Conservation (phyloP, 2,797 vertebrate species). For the Lophura swinhoii region DNA sequence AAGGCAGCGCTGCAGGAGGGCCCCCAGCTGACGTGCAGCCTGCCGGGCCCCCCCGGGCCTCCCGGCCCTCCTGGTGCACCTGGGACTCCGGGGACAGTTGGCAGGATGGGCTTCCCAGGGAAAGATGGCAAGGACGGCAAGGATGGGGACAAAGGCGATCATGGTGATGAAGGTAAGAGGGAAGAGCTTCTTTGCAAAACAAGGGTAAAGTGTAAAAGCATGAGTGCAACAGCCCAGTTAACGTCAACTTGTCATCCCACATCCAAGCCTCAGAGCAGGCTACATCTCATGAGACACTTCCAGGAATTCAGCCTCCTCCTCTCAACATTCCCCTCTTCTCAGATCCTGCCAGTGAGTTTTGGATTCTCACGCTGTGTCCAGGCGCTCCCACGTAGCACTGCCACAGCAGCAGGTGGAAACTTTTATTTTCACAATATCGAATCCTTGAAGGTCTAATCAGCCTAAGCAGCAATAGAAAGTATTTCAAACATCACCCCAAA, state of each 20-base stretch:
- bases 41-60: constrained; percentile 89
- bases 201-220: not conserved
- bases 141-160: constrained; percentile 88
- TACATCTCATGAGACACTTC: not conserved
- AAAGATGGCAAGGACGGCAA: constrained; percentile 91
- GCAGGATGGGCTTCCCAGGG: constrained; percentile 91
- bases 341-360: not conserved
- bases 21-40: constrained; percentile 89
- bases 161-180: constrained; percentile 85
- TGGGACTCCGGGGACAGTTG: constrained; percentile 84
- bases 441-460: not conserved
- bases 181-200: accelerated
- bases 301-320: not conserved
- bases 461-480: not conserved
- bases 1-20: constrained; percentile 79
- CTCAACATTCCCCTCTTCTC: accelerated
- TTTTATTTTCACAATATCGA: not conserved
- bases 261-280: not conserved
- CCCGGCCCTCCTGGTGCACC: constrained; percentile 85
- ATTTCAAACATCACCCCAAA: not conserved
- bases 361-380: accelerated
- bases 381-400: not conserved
- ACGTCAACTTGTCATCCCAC: not conserved
- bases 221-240: not conserved
- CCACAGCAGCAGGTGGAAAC: not conserved